phyloP scores from a whole-genome alignment of 2,888 invertebrate genomes.

The Eretmocerus hayati region DNA sequence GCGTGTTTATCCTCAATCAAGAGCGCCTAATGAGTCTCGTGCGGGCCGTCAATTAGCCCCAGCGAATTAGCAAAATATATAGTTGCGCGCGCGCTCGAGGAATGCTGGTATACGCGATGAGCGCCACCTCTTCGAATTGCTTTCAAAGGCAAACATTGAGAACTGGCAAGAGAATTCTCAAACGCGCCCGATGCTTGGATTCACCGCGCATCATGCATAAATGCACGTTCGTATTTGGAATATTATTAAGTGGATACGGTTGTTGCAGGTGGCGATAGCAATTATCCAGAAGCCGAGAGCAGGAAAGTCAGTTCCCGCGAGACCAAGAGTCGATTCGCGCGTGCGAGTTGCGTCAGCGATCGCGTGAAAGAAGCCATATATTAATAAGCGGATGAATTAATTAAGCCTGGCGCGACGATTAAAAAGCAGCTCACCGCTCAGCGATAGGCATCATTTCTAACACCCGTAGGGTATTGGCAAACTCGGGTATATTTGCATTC shows the following conservation, averaged over 20 bases:
- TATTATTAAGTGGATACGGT: too few relatives aligned
- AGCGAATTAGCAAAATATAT: background rate
- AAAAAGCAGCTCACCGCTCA: background rate
- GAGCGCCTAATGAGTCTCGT: background rate
- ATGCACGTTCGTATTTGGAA: too few relatives aligned
- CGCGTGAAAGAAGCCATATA: conserved; percentile 10
- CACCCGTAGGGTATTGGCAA: background rate
- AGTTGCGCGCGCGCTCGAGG: background rate
- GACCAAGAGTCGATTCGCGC: background rate
- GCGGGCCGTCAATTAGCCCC: background rate
- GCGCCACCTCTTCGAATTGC: too few relatives aligned
- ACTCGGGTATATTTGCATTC: too few relatives aligned
- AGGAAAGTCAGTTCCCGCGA: background rate
- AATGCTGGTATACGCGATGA: too few relatives aligned
- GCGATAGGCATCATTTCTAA: background rate
- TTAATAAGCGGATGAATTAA: conserved; percentile 21
- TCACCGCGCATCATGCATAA: too few relatives aligned
- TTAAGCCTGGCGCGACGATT: background rate
- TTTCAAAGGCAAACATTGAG: conserved; percentile 9
- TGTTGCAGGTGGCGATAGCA: too few relatives aligned
- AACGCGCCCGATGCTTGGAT: too few relatives aligned
- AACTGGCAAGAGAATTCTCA: too few relatives aligned
- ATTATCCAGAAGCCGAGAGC: too few relatives aligned
- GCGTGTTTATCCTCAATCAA: background rate
- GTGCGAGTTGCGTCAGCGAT: background rate